Evolutionary conservation across 2,888 invertebrate genomes (phyloP), one percentile per base, ranked within the genome.

Genomic region (Leptinotarsa haldemani): DNA sequence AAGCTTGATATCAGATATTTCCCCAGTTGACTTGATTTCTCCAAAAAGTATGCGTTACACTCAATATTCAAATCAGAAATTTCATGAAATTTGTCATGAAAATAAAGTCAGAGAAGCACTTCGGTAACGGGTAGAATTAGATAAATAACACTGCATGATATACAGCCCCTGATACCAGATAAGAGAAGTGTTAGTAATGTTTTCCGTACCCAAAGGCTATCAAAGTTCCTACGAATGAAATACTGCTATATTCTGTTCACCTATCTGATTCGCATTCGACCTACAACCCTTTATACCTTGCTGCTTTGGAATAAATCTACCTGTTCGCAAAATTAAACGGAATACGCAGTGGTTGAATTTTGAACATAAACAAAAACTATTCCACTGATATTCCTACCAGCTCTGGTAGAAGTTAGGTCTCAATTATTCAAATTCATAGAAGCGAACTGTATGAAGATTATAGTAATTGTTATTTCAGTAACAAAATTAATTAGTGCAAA

Each of bases 261-360:
- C n/a, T 61, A 61, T 61, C 61, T 30, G 61, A 61, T 40, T n/a
- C n/a, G 30, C 40, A 61, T 61, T n/a, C 61, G 61, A 61, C 61
- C 61, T 61, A 9, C 4, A 40, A n/a, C 61, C 61, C 61, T 9
- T 61, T 61, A n/a, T n/a, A 30, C 40, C 61, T 61, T 40, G 40
- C 30, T n/a, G 40, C 61, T n/a, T 61, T 61, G 9, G n/a, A 61
- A 61, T 61, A 40, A 40, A 15, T 25, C n/a, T n/a, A 40, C 18
- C 30, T 61, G 22, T 61, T 30, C 30, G n/a, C 30, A 61, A 30
- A 16, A n/a, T 16, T 30, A n/a, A n/a, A 61, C 9, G 40, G 30
- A 40, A 30, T 30, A 30, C 61, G 40, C 40, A 61, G 40, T 61
- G 25, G 30, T 30, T 5, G 25, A 61, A 61, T 61, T 25, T 30